These are phyloP conservation scores for Picus viridis DNA, from an alignment of 2,797 vertebrate genomes.

Conservation along the genomic window DNA sequence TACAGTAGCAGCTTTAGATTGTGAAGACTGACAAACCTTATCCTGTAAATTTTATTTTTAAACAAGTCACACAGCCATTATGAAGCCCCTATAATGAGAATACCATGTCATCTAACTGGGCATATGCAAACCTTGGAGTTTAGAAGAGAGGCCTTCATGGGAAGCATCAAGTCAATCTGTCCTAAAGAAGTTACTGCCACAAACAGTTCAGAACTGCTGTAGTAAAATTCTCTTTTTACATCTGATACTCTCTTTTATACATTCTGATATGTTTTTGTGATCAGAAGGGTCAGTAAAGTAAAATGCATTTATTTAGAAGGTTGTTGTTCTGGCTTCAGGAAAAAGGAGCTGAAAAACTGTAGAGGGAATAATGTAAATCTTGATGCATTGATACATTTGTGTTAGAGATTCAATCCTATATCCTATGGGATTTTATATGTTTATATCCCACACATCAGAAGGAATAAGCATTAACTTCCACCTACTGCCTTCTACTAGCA, in stretches of 20 bases:
- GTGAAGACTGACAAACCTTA: constrained; percentile 40
- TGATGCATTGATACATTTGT: not conserved
- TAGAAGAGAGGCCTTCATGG: not conserved
- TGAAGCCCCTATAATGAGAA: not conserved
- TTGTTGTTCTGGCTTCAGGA: not conserved
- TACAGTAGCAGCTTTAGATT: constrained; percentile 24
- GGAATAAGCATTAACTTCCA: not conserved
- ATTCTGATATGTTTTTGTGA: too few relatives aligned
- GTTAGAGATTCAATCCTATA: not conserved
- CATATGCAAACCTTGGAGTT: not conserved
- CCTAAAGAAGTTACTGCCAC: not conserved
- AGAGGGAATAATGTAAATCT: not conserved
- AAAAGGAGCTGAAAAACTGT: constrained; percentile 25
- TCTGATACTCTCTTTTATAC: not conserved
- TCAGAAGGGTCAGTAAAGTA: constrained; percentile 6
- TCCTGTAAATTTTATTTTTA: constrained; percentile 44
- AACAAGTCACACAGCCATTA: not conserved
- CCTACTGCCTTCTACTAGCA: not conserved
- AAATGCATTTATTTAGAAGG: not conserved
- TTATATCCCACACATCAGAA: constrained; percentile 2
- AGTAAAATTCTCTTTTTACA: not conserved
- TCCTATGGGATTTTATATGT: not conserved
- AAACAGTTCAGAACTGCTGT: not conserved
- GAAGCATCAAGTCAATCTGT: not conserved
- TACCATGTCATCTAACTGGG: not conserved